Evolutionary conservation across 2,888 invertebrate genomes (phyloP).

Genomic region (Parnassius apollo): DNA sequence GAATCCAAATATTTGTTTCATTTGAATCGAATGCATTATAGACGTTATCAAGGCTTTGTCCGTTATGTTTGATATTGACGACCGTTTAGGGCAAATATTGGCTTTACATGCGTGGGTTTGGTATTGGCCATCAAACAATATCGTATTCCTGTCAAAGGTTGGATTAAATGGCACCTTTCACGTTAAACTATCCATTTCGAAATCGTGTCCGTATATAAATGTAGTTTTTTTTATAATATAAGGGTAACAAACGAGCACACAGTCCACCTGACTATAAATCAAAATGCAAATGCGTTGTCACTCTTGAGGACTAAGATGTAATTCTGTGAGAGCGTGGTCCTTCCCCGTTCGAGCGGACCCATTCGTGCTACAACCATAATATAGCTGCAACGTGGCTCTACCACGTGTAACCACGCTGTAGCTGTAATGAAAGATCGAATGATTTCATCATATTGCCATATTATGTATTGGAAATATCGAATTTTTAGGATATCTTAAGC

Average conservation of each 20-base stretch:
- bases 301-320: too few species aligned
- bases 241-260: too few species aligned
- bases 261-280: too few species aligned
- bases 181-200: not conserved
- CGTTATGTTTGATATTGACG: slow-evolving; percentile 26
- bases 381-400: too few species aligned
- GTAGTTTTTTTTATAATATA: too few species aligned
- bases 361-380: too few species aligned
- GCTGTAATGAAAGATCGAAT: not conserved
- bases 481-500: not conserved
- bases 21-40: slow-evolving; percentile 23
- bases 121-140: slow-evolving; percentile 20
- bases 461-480: not conserved
- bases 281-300: too few species aligned
- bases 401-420: too few species aligned
- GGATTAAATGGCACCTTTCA: slow-evolving; percentile 17
- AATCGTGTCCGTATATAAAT: not conserved
- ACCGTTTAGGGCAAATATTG: slow-evolving; percentile 24
- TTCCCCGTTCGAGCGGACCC: too few species aligned
- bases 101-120: slow-evolving; percentile 21
- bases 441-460: not conserved
- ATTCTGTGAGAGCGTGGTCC: too few species aligned
- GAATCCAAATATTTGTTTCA: slow-evolving; percentile 20
- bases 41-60: slow-evolving; percentile 19
- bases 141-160: slow-evolving; percentile 17